Conservation (phyloP, 2,888 invertebrate genomes). For the Caprella mutica region DNA sequence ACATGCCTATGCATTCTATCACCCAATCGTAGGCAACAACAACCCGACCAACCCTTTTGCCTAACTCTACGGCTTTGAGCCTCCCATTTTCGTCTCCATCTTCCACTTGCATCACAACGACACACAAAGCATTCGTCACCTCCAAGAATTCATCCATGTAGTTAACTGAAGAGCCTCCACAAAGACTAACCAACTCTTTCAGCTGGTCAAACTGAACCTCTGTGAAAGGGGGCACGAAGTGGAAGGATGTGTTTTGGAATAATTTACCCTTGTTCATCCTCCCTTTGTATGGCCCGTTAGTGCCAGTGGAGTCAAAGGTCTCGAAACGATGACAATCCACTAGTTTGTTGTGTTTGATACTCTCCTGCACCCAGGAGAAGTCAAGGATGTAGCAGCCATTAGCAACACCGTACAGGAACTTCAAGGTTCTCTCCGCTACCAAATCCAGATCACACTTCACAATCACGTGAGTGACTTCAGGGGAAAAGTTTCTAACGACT, state of each 20-base stretch:
- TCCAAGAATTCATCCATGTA: too few relatives aligned
- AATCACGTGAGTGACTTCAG: constrained; percentile 31
- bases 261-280: neutral
- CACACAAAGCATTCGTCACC: too few relatives aligned
- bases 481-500: too few relatives aligned
- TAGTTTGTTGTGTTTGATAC: neutral
- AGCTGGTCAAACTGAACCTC: too few relatives aligned
- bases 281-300: neutral
- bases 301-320: neutral
- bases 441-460: constrained; percentile 16
- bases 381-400: constrained; percentile 29
- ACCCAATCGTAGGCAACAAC: constrained; percentile 31
- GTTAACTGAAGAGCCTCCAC: too few relatives aligned
- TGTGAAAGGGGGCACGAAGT: neutral
- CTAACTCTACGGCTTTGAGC: constrained; percentile 1
- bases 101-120: too few relatives aligned
- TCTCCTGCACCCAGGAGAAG: constrained; percentile 23
- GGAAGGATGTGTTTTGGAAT: neutral
- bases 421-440: constrained; percentile 30
- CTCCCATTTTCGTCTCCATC: too few relatives aligned
- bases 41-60: neutral
- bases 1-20: constrained; percentile 31
- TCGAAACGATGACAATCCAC: neutral
- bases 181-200: too few relatives aligned
- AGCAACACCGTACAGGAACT: constrained; percentile 34